Evolutionary conservation across 2,797 vertebrate species (phyloP), one percentile per base, ranked within the genome.

Genomic region (Gymnopithys bicolor): DNA sequence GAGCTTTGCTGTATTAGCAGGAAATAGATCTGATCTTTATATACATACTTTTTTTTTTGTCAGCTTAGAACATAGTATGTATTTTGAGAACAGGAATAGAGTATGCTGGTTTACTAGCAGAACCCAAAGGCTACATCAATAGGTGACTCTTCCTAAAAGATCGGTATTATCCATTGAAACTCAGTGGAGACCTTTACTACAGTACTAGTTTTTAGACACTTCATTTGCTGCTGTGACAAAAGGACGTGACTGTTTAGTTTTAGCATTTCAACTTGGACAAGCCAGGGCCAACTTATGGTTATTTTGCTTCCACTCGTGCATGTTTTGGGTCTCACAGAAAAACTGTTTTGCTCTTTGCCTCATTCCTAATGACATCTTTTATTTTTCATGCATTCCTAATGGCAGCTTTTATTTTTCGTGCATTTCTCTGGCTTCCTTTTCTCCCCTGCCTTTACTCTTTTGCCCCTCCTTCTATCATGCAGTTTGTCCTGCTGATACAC

Each of bases 41-140:
- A 9, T n/a, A 18, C 41, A 41, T 41, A 41, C 32, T 24, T 11
- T 23, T 6, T 11, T n/a, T 24, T 35, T 27, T 23, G 3, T 9
- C 43, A n/a, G 8, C 2, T 2, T 41, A 60, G 37, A 10, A 33
- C 7, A 14, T 28, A 68, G 21, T 51, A 46, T 0, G 1, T 35
- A 55, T 69, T 89, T 81, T 69, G 43, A 92, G 12, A 23, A 53
- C 8, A 58, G 7, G 51, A 84, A 75, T 32, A 30, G 46, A 16
- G 35, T 62, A 78, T 84, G 13, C 4, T 76, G 25, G 8, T 22
- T 91, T 82, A 39, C 69, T 63, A 73, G 37, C 13, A 62, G 64
- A 77, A 70, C 22, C 13, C 22, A 64, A 80, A 78, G 30, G 41
- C 27, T 79, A 43, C 6, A 33, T 43, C 32, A 73, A 30, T 10